Evolutionary conservation across 2,888 invertebrate genomes (phyloP), one percentile per base, ranked within the genome.

Genomic region (Ormyrus rosae): DNA sequence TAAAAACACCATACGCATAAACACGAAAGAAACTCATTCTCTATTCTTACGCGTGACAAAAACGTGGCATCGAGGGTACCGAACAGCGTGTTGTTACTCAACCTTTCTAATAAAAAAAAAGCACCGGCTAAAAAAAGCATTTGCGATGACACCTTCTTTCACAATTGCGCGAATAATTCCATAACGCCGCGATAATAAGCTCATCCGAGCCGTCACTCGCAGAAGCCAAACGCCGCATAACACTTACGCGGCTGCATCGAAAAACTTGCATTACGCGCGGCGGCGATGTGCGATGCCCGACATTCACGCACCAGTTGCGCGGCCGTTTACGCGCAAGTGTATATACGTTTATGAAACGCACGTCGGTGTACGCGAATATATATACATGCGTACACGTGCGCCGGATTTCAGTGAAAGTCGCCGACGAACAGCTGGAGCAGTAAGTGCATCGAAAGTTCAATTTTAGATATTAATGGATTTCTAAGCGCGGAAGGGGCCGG

Each of bases 231-330:
- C 51, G n/a, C 34, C 34, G 34, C 34, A 34, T 34, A 34, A 60
- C 8, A 60, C 19, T 60, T 34, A 10, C 53, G 46, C 58, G 69
- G 7, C 50, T 46, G 45, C 48, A 7, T 53, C 34, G n/a, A 5
- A 55, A 7, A 58, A 34, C 48, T 6, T 13, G 19, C 2, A 4
- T 11, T 51, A 6, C 7, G 11, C 50, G 19, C 3, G 13, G 8
- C 63, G 9, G 11, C 50, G 10, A 19, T 10, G 51, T 51, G 51
- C 10, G 55, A 2, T 19, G 65, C 6, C 6, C 6, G 5, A 56
- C 81, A 82, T 88, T 87, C 86, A 86, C 81, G 87, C 86, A 85
- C 86, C 83, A 85, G 83, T 87, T 87, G 79, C 78, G 68, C 86
- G 85, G 85, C 72, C 84, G 83, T 81, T 46, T 67, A 56, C 51